Conservation (phyloP, 2,113 vertebrate species). For the Plecotus auritus region DNA sequence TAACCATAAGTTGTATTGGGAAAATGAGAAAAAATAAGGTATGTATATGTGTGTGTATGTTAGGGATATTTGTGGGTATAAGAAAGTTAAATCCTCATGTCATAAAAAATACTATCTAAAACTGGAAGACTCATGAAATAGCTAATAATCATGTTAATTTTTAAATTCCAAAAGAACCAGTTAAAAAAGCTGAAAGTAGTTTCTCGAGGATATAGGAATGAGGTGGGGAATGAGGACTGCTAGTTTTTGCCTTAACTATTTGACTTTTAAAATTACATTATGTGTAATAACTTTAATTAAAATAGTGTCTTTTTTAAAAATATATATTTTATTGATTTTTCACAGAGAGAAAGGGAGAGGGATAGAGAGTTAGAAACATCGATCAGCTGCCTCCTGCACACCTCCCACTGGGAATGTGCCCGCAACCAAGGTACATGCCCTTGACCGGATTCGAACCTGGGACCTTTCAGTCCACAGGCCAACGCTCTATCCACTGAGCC, state of each 20-base stretch:
- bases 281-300: not conserved
- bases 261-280: slow-evolving; percentile 11
- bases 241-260: not conserved
- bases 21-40: not conserved
- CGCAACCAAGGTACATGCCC: no score
- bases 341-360: no score
- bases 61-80: not conserved
- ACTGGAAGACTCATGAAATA: not conserved
- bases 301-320: not conserved
- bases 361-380: no score
- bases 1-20: not conserved
- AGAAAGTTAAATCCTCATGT: not conserved
- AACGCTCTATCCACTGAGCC: no score
- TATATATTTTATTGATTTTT: no score
- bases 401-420: no score
- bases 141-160: not conserved
- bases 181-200: not conserved
- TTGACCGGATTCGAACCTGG: no score
- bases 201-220: not conserved
- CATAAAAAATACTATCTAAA: not conserved
- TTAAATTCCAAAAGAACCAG: not conserved
- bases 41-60: not conserved
- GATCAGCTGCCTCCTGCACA: no score
- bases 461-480: no score
- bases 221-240: not conserved